phyloP scores from a whole-genome alignment of 2,888 invertebrate species.

The Dorcus parallelipipedus region DNA sequence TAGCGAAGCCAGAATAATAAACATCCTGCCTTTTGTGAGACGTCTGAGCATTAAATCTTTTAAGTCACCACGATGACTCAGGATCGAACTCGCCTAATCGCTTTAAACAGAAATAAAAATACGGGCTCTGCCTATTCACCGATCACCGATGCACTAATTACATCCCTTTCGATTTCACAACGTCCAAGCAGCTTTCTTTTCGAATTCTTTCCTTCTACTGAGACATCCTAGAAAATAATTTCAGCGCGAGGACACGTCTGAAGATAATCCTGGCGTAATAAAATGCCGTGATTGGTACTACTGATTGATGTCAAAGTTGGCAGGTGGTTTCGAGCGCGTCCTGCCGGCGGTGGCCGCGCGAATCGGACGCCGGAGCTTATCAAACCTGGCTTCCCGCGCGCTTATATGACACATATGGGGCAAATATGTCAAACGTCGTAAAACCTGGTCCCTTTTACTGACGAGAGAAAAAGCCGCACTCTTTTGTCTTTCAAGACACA shows the following conservation, averaged over 20 bases:
- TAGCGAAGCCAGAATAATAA: slow-evolving; percentile 35
- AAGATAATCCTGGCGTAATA: slow-evolving; percentile 27
- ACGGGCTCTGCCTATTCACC: too few relatives aligned
- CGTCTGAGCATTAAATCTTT: background rate
- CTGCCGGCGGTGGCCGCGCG: background rate
- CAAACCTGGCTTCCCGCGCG: slow-evolving; percentile 19
- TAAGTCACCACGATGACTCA: too few relatives aligned
- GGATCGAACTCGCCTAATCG: too few relatives aligned
- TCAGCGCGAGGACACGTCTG: slow-evolving; percentile 23
- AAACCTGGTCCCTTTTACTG: slow-evolving; percentile 22
- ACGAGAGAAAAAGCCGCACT: slow-evolving; percentile 19
- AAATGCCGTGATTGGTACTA: slow-evolving; percentile 25
- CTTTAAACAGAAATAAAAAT: too few relatives aligned
- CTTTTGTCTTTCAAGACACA: background rate
- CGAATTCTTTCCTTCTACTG: too few relatives aligned
- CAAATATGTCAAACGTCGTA: slow-evolving; percentile 28
- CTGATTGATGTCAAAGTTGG: slow-evolving; percentile 27
- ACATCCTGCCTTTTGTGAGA: slow-evolving; percentile 40
- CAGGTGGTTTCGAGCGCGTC: slow-evolving; percentile 13
- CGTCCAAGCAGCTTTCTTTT: too few relatives aligned
- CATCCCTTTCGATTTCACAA: too few relatives aligned
- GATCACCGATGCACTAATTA: too few relatives aligned
- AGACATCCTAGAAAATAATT: too few relatives aligned
- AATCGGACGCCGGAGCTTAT: background rate
- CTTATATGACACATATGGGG: slow-evolving; percentile 24